phyloP scores from a whole-genome alignment of 2,797 vertebrate genomes.

The Nasua narica region DNA sequence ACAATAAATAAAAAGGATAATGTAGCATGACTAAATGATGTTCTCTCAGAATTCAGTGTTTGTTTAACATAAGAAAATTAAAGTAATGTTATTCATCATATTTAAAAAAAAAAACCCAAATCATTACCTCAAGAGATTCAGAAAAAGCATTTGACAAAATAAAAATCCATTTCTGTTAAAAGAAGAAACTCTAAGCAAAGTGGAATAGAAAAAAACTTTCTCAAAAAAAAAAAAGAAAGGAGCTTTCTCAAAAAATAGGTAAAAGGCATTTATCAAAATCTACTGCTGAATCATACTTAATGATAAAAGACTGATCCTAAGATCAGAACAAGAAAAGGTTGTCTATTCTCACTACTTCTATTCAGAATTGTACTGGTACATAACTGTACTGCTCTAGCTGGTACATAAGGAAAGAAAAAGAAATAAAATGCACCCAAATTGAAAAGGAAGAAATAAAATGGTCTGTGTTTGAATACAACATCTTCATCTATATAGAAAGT shows the following conservation, averaged over 20 bases:
- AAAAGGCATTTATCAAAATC: background rate
- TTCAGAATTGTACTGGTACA: background rate
- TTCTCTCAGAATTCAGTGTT: background rate
- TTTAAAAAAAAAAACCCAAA: background rate
- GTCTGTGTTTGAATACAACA: background rate
- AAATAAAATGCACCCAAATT: background rate
- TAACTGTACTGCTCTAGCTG: no score
- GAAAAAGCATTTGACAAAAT: background rate
- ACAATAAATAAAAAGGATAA: background rate
- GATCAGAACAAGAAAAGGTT: background rate
- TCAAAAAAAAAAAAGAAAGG: no score
- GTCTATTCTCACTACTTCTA: background rate
- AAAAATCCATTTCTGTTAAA: background rate
- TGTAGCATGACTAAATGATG: background rate
- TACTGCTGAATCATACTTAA: background rate
- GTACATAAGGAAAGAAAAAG: background rate
- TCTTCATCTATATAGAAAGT: background rate
- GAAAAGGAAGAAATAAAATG: background rate
- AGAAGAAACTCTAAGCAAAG: background rate
- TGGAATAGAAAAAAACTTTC: background rate
- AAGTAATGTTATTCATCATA: background rate
- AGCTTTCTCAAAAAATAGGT: background rate
- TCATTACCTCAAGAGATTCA: background rate
- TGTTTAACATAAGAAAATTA: background rate
- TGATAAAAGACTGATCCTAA: background rate